These are phyloP conservation scores for Caenorhabditis briggsae DNA, from an alignment of 1,140 invertebrate species.

Conservation along the genomic window DNA sequence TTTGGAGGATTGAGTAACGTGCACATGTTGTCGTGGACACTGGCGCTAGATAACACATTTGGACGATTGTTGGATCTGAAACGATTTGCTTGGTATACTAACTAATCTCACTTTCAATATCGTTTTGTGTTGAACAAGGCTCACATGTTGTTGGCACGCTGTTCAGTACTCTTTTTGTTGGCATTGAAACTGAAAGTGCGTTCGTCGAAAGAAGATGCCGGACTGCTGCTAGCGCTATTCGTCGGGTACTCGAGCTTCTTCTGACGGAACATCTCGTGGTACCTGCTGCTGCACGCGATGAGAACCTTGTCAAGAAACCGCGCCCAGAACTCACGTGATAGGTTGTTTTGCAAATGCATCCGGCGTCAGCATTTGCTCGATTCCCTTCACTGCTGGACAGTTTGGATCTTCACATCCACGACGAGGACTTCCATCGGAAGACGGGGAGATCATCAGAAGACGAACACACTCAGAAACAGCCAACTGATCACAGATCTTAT, in stretches of 20 bases:
- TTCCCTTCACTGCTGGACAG: conserved; percentile 74
- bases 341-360: conserved; percentile 75
- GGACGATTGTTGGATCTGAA: conserved; percentile 19
- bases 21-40: conserved; percentile 66
- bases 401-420: conserved; percentile 76
- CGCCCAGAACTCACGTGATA: conserved; percentile 66
- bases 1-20: conserved; percentile 59
- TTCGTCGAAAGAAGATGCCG: conserved; percentile 71
- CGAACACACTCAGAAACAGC: conserved; percentile 90
- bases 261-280: conserved; percentile 74
- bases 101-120: not conserved
- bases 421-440: conserved; percentile 82
- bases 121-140: not conserved
- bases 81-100: not conserved
- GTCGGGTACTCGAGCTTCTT: conserved; percentile 68
- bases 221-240: conserved; percentile 70
- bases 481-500: conserved; percentile 92
- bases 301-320: conserved; percentile 21
- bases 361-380: conserved; percentile 74
- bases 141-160: conserved; percentile 54
- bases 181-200: conserved; percentile 66
- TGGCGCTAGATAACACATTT: conserved; percentile 20
- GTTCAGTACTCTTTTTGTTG: conserved; percentile 41
- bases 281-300: conserved; percentile 59
- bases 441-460: conserved; percentile 87